phyloP scores from a whole-genome alignment of 2,113 vertebrate species.

The Piaya cayana region DNA sequence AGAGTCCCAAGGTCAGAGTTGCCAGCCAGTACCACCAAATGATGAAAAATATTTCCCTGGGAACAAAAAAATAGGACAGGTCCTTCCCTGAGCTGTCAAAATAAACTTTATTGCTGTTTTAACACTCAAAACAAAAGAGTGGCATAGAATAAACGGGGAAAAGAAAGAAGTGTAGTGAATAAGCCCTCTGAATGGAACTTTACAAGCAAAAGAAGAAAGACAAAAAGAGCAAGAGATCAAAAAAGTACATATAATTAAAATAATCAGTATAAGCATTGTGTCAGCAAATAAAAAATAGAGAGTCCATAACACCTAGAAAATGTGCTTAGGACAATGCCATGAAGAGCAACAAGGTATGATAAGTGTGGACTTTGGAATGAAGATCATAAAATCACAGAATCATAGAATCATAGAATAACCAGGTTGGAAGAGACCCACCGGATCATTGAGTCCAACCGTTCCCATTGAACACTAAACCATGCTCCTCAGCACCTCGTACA shows the following conservation, averaged over 20 bases:
- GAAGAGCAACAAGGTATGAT: background rate
- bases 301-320: constrained; percentile 6
- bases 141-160: background rate
- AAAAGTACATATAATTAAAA: constrained; percentile 53
- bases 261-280: constrained; percentile 46
- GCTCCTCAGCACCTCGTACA: too few species aligned
- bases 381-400: too few species aligned
- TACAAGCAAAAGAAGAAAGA: constrained; percentile 48
- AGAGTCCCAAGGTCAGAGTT: constrained; percentile 23
- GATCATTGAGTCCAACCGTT: too few species aligned
- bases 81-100: constrained; percentile 38
- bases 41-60: constrained; percentile 21
- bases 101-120: constrained; percentile 5
- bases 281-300: constrained; percentile 66
- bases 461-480: too few species aligned
- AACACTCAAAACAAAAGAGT: background rate
- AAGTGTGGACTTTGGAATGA: background rate
- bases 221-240: background rate
- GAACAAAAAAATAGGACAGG: constrained; percentile 13
- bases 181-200: constrained; percentile 23
- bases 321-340: background rate
- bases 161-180: constrained; percentile 56
- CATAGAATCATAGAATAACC: too few species aligned
- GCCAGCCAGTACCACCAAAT: background rate
- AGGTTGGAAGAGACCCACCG: too few species aligned